Conservation (phyloP, 2,797 vertebrate species). For the Sebastiscus albofasciatus region DNA sequence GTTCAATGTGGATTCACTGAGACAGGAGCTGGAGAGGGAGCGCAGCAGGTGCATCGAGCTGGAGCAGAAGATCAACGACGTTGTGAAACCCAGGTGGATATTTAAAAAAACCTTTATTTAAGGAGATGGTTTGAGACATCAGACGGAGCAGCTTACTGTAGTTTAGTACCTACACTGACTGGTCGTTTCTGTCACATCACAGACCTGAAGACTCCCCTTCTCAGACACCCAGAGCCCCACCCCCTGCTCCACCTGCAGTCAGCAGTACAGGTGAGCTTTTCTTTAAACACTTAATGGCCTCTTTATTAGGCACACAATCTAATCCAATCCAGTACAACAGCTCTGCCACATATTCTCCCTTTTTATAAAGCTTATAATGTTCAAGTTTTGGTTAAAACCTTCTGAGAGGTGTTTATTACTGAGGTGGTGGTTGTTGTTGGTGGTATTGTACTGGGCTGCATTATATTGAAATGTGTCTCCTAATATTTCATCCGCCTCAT, state of each 20-base stretch:
- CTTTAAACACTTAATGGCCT: background rate
- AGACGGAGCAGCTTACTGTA: background rate
- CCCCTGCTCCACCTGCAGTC: constrained; percentile 56
- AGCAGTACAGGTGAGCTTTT: constrained; percentile 84
- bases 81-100: constrained; percentile 85
- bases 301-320: background rate
- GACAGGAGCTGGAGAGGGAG: constrained; percentile 94
- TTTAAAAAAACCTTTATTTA: background rate
- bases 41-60: constrained; percentile 88
- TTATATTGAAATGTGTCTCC: background rate
- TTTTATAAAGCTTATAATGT: background rate
- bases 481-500: background rate
- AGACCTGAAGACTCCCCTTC: constrained; percentile 87
- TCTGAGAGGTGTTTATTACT: background rate
- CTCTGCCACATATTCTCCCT: background rate
- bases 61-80: constrained; percentile 91
- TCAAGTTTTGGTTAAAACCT: background rate
- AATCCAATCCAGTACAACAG: background rate
- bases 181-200: background rate
- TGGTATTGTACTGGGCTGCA: background rate
- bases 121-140: background rate
- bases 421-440: background rate
- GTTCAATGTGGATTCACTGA: constrained; percentile 87
- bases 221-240: constrained; percentile 79
- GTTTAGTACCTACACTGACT: background rate